Percentiles rank a stretch among this genome's conserved stretches.
Evolutionary conservation across 2,888 invertebrate genomes (phyloP).

Genomic region (Agrilus cyanescens): DNA sequence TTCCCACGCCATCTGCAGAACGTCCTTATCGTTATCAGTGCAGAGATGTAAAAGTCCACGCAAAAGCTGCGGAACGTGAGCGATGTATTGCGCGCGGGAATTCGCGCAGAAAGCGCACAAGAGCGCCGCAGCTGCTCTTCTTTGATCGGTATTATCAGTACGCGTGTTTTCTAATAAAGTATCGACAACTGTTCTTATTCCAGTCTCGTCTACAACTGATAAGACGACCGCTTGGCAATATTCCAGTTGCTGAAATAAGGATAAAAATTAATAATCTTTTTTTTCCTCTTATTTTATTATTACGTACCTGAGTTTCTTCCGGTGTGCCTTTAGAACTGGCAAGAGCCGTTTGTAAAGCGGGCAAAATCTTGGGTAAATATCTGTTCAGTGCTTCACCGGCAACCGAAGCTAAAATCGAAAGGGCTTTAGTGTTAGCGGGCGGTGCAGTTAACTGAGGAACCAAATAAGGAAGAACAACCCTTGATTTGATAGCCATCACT

Average conservation of each 20-base stretch:
- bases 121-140: slow-evolving; percentile 76
- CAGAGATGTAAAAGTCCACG: slow-evolving; percentile 79
- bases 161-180: slow-evolving; percentile 68
- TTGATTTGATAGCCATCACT: slow-evolving; percentile 93
- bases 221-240: slow-evolving; percentile 89
- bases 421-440: slow-evolving; percentile 85
- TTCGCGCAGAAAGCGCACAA: slow-evolving; percentile 84
- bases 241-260: slow-evolving; percentile 55
- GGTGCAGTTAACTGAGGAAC: slow-evolving; percentile 85
- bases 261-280: no score
- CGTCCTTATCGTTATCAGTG: slow-evolving; percentile 68
- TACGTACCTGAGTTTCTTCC: slow-evolving; percentile 39
- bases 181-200: slow-evolving; percentile 78
- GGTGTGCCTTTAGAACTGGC: slow-evolving; percentile 55
- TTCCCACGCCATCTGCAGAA: slow-evolving; percentile 81
- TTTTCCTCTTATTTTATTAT: no score
- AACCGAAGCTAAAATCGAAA: slow-evolving; percentile 87
- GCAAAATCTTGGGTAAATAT: slow-evolving; percentile 83
- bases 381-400: slow-evolving; percentile 87
- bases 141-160: slow-evolving; percentile 48
- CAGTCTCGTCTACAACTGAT: slow-evolving; percentile 79
- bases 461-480: slow-evolving; percentile 90
- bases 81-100: slow-evolving; percentile 75
- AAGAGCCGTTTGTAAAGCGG: slow-evolving; percentile 72
- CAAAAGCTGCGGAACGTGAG: slow-evolving; percentile 79